phyloP scores from a whole-genome alignment of 2,888 invertebrate genomes.

The Apantesis nais region DNA sequence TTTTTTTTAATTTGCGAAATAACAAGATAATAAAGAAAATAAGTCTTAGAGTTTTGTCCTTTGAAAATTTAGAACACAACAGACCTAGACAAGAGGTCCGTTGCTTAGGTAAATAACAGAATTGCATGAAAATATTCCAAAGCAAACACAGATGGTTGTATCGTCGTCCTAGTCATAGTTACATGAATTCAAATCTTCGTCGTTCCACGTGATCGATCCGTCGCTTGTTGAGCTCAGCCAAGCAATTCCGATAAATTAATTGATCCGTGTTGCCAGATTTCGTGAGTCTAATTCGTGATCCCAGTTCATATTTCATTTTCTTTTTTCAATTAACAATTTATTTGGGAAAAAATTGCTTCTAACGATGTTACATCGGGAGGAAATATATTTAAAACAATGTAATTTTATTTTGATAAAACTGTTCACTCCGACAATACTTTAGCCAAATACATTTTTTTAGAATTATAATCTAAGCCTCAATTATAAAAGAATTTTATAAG shows the following conservation, averaged over 20 bases:
- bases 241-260: slow-evolving; percentile 29
- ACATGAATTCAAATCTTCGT: slow-evolving; percentile 24
- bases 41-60: neutral
- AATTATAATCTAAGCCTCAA: neutral
- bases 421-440: neutral
- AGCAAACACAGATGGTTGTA: neutral
- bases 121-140: neutral
- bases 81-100: neutral
- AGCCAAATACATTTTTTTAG: neutral
- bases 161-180: slow-evolving; percentile 11
- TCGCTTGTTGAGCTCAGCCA: slow-evolving; percentile 20
- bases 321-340: slow-evolving; percentile 23
- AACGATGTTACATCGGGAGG: neutral
- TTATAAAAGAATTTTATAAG: neutral
- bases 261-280: slow-evolving; percentile 27
- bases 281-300: slow-evolving; percentile 14
- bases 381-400: neutral
- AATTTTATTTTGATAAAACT: neutral
- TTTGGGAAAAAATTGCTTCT: neutral
- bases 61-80: neutral
- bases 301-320: slow-evolving; percentile 19
- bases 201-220: slow-evolving; percentile 27
- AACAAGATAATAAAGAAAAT: neutral
- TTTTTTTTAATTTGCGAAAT: neutral
- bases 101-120: neutral